Evolutionary conservation across 37 sponge, comb jelly and placozoan genomes (phyloP), one percentile per base, ranked within the genome.

Genomic region (Lycopodina hypogea): DNA sequence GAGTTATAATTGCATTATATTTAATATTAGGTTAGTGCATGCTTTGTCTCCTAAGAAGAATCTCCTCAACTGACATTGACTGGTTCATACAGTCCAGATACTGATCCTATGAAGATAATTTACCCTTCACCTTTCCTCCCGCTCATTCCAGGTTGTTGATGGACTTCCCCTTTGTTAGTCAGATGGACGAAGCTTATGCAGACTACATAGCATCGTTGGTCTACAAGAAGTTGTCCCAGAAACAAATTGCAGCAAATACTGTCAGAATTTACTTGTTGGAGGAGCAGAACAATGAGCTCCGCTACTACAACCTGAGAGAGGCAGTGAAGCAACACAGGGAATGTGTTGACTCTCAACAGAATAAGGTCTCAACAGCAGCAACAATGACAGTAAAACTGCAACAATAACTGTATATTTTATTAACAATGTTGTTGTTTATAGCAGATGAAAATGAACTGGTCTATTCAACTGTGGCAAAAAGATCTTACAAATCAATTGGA

Each of bases 271-370:
- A 82, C 29, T 57, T 86, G 34, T 53, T 93, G 41, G 90, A 93
- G 61, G 94, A 93, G 68, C 94, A 90, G 69, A 93, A 93, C 55
- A 17, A 38, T 42, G 81, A 83, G 21, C 64, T 93, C 41, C 71
- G 90, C n/a, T 35, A 81, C 67, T 51, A 26, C 17, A 22, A n/a
- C 15, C 34, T 58, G 28, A 52, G 33, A 48, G 56, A 75, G 3
- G 70, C 68, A 39, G 36, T 23, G 3, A n/a, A 52, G 56, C 68
- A 17, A 0, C 2, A 72, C 0, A 34, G 26, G 3, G 42, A 18
- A 4, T 7, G 32, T 24, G 58, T 8, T 6, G 58, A 11, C 39
- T 75, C 71, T 17, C 8, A 75, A 3, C 22, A 9, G 23, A 26
- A 45, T 26, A 51, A 52, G 72, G 28, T 51, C 19, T 41, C n/a